Evolutionary conservation across 2,113 vertebrate species (phyloP).

Genomic region (Strix uralensis): DNA sequence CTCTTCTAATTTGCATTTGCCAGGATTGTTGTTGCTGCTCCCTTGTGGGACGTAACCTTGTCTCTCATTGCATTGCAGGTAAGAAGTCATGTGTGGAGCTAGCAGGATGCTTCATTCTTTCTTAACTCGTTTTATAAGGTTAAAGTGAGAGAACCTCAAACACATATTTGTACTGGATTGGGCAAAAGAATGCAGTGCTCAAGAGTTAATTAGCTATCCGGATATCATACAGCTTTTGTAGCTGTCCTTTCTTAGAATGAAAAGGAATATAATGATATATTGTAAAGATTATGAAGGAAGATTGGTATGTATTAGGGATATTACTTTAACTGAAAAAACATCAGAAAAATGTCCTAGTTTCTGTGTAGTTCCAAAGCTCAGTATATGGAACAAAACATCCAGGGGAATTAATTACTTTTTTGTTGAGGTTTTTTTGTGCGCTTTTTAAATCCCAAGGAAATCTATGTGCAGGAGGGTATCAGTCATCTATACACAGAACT

Average conservation of each 20-base stretch:
- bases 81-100: not conserved
- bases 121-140: not conserved
- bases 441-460: slow-evolving; percentile 43
- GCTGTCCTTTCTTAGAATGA: not conserved
- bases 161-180: not conserved
- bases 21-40: not conserved
- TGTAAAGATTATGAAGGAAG: slow-evolving; percentile 43
- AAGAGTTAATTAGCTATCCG: slow-evolving; percentile 12
- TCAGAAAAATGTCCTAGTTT: slow-evolving; percentile 50
- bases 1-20: not conserved
- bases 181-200: not conserved
- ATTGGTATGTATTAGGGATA: slow-evolving; percentile 12
- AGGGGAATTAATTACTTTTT: slow-evolving; percentile 59
- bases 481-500: slow-evolving; percentile 25
- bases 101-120: not conserved
- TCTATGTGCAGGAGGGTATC: not conserved
- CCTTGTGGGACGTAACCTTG: not conserved
- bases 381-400: slow-evolving; percentile 44
- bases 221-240: not conserved
- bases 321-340: slow-evolving; percentile 33
- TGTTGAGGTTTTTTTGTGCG: not conserved
- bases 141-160: not conserved
- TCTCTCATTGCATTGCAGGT: not conserved
- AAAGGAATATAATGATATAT: slow-evolving; percentile 13
- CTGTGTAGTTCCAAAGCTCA: slow-evolving; percentile 29